Evolutionary conservation across 2,888 invertebrate genomes (phyloP), one percentile per base, ranked within the genome.

Genomic region (Tipula lateralis): DNA sequence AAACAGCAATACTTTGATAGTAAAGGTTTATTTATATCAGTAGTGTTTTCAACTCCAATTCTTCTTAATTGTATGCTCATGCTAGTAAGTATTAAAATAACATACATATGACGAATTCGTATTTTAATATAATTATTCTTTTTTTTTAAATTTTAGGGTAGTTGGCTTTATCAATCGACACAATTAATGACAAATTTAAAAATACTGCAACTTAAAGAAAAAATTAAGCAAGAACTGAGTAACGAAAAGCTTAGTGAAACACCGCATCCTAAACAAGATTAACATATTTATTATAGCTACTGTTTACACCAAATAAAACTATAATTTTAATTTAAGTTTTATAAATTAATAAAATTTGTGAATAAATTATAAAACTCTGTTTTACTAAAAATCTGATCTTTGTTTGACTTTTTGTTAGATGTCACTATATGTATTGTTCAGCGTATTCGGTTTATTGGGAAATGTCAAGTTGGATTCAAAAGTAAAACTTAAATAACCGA

Each of bases 1-100:
- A 93, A 94, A 87, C 97, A 98, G 87, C 97, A 97, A 89, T 98
- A 97, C 90, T 98, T 98, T 89, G 98, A 98, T 90, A 96, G 96
- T 88, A 96, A 96, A 91, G 98, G 98, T 24, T 91, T 97, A 84
- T 98, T 98, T 89, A 97, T 98, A 92, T 97, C 97, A 0, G 93
- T 97, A 12, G 96, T 97, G 29, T 97, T 97, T 90, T 97, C 97
- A n/a, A 94, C 96, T 88, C 98, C 98, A 29, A 95, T 97, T 88
- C 91, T 98, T 85, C 92, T 97, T 84, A 97, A 97, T 90, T 97
- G 97, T 89, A 95, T 97, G 94, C 92, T 97, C 86, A 94, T 97
- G 93, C 96, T 98, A 93, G 97, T 97, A 92, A 95, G 96, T 94
- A 88, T 85, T 84, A 34, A 80, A n/a, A n/a, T n/a, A n/a, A n/a